Evolutionary conservation across 2,797 vertebrate genomes (phyloP), one percentile per base, ranked within the genome.

Genomic region (Taenioides sp.): DNA sequence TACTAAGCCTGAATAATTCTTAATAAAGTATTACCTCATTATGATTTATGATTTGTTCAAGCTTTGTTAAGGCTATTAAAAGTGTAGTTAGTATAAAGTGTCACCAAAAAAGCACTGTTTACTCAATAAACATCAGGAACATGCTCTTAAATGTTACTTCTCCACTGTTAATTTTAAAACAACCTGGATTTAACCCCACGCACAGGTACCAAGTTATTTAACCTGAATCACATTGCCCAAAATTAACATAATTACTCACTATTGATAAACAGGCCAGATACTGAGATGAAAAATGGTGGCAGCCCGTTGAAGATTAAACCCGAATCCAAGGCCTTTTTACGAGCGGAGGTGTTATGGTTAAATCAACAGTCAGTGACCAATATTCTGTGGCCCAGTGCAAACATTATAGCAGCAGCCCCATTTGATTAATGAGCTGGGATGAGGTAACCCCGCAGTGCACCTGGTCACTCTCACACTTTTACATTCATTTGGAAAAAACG

Each of bases 361-460:
- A 89, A 89, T 88, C 87, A 88, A 88, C 89, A 90, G 80, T 84
- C 81, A 64, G 78, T 81, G 82, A 86, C 89, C 86, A 87, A 87
- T 84, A 66, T 63, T 65, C 83, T 76, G 75, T 68, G 84, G 83
- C 82, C 74, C 22, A 80, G 83, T 84, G 88, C 87, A 92, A 92
- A 92, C 90, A 91, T 31, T 70, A 80, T 76, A 80, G 77, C 83
- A 54, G 81, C 73, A 58, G 80, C 77, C 83, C 83, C 78, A 73
- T 86, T 84, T 91, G 91, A 93, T 90, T 89, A 92, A 92, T 92
- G 90, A 89, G 83, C 88, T 90, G 89, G 82, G 80, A 71, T 89
- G 87, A 90, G 87, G 88, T 85, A 87, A 86, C 86, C 84, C 70
- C 67, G 4, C 84, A 86, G 84, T 73, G 82, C 88, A 91, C 86